A percentile compares a stretch with the other conserved stretches of the same genome.
phyloP scores from a whole-genome alignment of 2,113 vertebrate species.

The Rhegmatorhina hoffmannsi region DNA sequence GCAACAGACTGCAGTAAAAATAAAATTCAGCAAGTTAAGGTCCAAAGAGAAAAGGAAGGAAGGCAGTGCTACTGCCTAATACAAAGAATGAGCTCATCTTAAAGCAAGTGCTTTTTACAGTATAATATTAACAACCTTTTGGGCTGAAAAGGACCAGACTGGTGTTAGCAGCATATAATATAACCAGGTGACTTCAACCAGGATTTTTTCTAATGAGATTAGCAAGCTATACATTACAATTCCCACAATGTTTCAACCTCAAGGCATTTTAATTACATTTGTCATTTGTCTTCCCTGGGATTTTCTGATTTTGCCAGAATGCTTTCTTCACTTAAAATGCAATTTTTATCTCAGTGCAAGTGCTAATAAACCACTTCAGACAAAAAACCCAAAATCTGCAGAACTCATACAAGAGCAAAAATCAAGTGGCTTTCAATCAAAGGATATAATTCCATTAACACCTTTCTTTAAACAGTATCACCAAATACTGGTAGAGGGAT shows the following conservation, averaged over 20 bases:
- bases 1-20: not conserved
- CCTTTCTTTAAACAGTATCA: not conserved
- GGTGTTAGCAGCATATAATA: not conserved
- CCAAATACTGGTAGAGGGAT: not conserved
- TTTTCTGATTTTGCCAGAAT: conserved; percentile 33
- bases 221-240: conserved; percentile 12
- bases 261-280: conserved; percentile 30
- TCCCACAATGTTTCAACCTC: not conserved
- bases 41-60: not conserved
- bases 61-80: not conserved
- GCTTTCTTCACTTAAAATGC: conserved; percentile 8
- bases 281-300: conserved; percentile 23
- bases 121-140: not conserved
- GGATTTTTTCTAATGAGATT: conserved; percentile 13
- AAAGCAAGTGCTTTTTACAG: not conserved
- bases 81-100: not conserved
- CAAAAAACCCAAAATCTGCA: not conserved
- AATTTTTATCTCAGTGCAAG: conserved; percentile 8
- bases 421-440: not conserved
- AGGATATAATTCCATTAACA: not conserved
- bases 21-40: not conserved
- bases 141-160: not conserved
- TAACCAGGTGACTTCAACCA: not conserved
- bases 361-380: conserved; percentile 4
- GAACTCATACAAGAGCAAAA: not conserved